Base-by-base conservation (phyloP, 2,113 vertebrate species). In the Meleagris gallopavo region DNA sequence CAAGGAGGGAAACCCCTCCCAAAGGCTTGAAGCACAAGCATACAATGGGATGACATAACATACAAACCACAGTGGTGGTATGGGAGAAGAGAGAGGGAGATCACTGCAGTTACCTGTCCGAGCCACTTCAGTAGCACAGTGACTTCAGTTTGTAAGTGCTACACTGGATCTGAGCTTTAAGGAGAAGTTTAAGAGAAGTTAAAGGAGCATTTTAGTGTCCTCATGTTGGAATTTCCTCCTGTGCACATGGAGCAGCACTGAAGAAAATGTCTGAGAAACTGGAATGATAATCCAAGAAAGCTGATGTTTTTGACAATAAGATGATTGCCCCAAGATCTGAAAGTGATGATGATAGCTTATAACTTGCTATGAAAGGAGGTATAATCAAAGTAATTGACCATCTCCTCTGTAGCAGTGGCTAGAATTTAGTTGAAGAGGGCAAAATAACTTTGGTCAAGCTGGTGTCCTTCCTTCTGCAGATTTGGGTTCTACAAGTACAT, bases 401-500 rank as follows among this genome's bases (percentile, higher is more conserved):
- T 67, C 32, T 13, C 41, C 30, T 74, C 60, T 50, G 36, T 77
- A 87, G 16, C 48, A 38, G 19, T 71, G 76, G 40, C 73, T 32
- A 3, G 58, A 43, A 40, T 73, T 79, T 36, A 43, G 50, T 14
- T 61, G 62, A 29, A 76, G 52, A 76, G 11, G 9, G 8, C 22
- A 46, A 65, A 73, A 19, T 70, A 74, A 38, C 38, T 80, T 78
- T 13, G 15, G n/a, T 57, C 24, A 38, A 45, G 65, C 18, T 30
- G 50, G 11, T 19, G 32, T 55, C 66, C 40, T 91, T 89, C n/a
- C 43, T 64, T 83, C 54, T 88, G 30, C 88, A 98, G 98, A 89
- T 97, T 97, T 93, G 97, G 97, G 77, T 98, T 98, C 83, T 98
- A 96, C 89, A 98, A 97, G 71, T 98, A 98, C 58, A 98, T 98